phyloP scores from a whole-genome alignment of 2,797 vertebrate genomes.

The Brachyrhaphis roseni region DNA sequence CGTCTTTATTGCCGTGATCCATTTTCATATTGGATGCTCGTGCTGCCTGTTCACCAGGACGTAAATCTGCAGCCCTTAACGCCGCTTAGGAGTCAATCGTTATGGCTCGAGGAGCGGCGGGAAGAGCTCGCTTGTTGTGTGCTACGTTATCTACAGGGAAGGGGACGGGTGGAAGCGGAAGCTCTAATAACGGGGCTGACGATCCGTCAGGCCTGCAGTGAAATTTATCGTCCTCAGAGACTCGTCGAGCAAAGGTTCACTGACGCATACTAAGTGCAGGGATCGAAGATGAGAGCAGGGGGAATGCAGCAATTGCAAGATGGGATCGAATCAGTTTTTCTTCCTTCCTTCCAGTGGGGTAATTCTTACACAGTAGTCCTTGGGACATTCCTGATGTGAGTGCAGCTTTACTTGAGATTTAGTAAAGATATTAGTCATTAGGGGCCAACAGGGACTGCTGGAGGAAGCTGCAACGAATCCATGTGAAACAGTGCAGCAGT shows the following conservation, averaged over 20 bases:
- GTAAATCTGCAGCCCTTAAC: conserved; percentile 68
- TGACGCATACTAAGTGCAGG: conserved; percentile 57
- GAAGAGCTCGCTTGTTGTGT: conserved; percentile 39
- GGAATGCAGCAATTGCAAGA: conserved; percentile 15
- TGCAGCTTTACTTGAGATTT: conserved; percentile 23
- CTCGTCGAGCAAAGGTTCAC: conserved; percentile 51
- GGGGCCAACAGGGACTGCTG: not conserved
- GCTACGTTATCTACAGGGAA: conserved; percentile 53
- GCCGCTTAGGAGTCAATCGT: conserved; percentile 60
- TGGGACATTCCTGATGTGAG: not conserved
- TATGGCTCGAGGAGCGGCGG: conserved; percentile 29
- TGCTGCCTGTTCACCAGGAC: conserved; percentile 47
- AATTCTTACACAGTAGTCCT: conserved; percentile 21
- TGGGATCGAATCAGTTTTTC: conserved; percentile 37
- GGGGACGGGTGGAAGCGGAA: conserved; percentile 48
- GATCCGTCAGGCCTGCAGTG: conserved; percentile 66
- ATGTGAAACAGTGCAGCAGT: not conserved
- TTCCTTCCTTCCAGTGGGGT: conserved; percentile 26
- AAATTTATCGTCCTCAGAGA: conserved; percentile 66
- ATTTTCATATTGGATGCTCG: conserved; percentile 61
- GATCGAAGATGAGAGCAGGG: conserved; percentile 33
- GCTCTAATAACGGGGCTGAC: conserved; percentile 62
- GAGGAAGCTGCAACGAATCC: conserved; percentile 1
- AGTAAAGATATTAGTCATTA: conserved; percentile 4
- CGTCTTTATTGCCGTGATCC: conserved; percentile 65